Evolutionary conservation across 2,797 vertebrate species (phyloP), one percentile per base, ranked within the genome.

Genomic region (Gouania willdenowi): DNA sequence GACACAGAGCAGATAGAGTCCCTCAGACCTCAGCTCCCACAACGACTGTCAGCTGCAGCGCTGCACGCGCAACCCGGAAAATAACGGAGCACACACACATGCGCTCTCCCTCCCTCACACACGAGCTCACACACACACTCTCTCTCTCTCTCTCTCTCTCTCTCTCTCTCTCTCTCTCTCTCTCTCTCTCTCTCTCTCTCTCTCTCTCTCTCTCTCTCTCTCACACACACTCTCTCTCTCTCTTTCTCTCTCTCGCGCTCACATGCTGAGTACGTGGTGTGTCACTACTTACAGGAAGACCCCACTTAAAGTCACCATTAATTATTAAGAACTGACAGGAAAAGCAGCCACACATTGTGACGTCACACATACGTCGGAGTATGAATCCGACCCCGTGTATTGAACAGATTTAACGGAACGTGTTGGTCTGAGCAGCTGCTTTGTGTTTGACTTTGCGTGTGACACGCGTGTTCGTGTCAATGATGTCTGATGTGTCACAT

Each of bases 21-120:
- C 9, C 49, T 16, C 58, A 68, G 73, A 77, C 76, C 78, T 84
- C 76, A 30, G 67, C 77, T 82, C 65, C 81, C 73, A 33, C 79
- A 42, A 71, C 62, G 69, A 75, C 77, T 83, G 71, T 77, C 85
- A 88, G 87, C 88, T 85, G 75, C 58, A 51, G 83, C 66, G 50
- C 40, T 20, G 41, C 52, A 74, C n/a, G 60, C 64, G 41, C 78
- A 84, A 86, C 83, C 86, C 86, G 83, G 84, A 85, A 81, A 83
- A 70, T 79, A 72, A 71, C 71, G 67, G 71, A 45, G 23, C 37
- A 6, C 39, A 8, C 31, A 5, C 17, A n/a, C 12, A 32, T 24
- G 33, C 36, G 23, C 20, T 8, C 37, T 5, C 34, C 19, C 25
- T 7, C 19, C 8, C 42, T 29, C 43, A 2, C 49, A 22, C 28